Evolutionary conservation across 2,113 vertebrate genomes (phyloP).

Genomic region (Xyrauchen texanus): DNA sequence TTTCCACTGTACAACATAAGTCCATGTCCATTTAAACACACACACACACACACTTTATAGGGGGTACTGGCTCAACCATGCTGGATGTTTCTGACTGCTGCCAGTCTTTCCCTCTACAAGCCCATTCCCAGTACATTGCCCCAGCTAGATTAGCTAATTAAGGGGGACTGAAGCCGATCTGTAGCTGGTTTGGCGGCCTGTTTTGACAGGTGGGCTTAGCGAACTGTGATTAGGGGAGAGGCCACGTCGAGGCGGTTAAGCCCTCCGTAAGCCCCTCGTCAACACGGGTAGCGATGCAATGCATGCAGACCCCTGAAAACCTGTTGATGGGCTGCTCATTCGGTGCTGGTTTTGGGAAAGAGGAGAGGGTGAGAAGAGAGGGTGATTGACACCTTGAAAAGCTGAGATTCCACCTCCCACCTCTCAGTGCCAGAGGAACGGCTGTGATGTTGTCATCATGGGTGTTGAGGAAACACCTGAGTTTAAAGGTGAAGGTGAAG

Average conservation of each 20-base stretch:
- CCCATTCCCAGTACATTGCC: slow-evolving; percentile 61
- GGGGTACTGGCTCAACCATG: slow-evolving; percentile 17
- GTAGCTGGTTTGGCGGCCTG: slow-evolving; percentile 62
- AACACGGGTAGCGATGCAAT: slow-evolving; percentile 29
- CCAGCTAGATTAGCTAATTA: slow-evolving; percentile 69
- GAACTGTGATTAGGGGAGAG: slow-evolving; percentile 65
- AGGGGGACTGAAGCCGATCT: slow-evolving; percentile 61
- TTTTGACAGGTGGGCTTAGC: slow-evolving; percentile 74
- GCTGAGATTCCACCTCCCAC: slow-evolving; percentile 42
- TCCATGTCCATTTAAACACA: slow-evolving; percentile 34
- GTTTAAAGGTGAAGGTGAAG: slow-evolving; percentile 1
- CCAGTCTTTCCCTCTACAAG: slow-evolving; percentile 26
- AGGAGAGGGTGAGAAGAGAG: slow-evolving; percentile 53
- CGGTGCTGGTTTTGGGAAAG: slow-evolving; percentile 33
- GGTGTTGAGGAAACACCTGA: slow-evolving; percentile 70
- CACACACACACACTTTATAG: slow-evolving; percentile 24
- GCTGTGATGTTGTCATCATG: slow-evolving; percentile 55
- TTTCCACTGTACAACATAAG: slow-evolving; percentile 33
- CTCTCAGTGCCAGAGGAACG: slow-evolving; percentile 60
- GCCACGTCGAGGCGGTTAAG: slow-evolving; percentile 63
- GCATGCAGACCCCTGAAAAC: slow-evolving; percentile 56
- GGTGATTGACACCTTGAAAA: slow-evolving; percentile 63
- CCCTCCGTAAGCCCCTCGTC: slow-evolving; percentile 53
- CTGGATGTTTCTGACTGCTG: slow-evolving; percentile 39
- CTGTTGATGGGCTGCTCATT: background rate